A percentile compares a stretch with the other conserved stretches of the same genome.
Conservation (phyloP, 2,797 vertebrate genomes). For the Rhodeus uyekii region DNA sequence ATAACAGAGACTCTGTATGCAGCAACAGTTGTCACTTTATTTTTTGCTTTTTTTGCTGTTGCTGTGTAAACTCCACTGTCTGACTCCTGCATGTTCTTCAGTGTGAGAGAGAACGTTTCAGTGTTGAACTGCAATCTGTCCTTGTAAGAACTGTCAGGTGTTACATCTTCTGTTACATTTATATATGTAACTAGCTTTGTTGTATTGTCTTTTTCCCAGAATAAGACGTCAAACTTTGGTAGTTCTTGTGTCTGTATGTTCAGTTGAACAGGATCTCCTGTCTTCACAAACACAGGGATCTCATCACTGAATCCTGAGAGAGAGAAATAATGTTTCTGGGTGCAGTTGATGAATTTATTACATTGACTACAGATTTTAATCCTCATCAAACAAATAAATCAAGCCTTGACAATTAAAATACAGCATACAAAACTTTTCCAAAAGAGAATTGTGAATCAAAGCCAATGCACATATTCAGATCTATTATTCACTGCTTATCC, state of each 20-base stretch:
- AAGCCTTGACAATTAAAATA: too few relatives aligned
- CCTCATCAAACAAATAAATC: too few relatives aligned
- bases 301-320: neutral
- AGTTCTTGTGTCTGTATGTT: neutral
- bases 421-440: too few relatives aligned
- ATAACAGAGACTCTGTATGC: too few relatives aligned
- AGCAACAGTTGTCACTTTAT: too few relatives aligned
- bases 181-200: neutral
- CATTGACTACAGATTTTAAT: too few relatives aligned
- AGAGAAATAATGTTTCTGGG: too few relatives aligned
- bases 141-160: fast-evolving
- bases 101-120: constrained; percentile 41
- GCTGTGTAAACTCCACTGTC: neutral
- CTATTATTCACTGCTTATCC: too few relatives aligned
- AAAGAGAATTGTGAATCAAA: too few relatives aligned
- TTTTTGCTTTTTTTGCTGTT: too few relatives aligned
- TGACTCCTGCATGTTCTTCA: neutral
- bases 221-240: fast-evolving
- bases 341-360: too few relatives aligned
- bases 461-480: too few relatives aligned
- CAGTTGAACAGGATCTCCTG: constrained; percentile 34
- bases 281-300: constrained; percentile 31
- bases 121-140: neutral
- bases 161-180: fast-evolving
- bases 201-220: neutral